Evolutionary conservation across 2,797 vertebrate species (phyloP).

Genomic region (Chelonia mydas): DNA sequence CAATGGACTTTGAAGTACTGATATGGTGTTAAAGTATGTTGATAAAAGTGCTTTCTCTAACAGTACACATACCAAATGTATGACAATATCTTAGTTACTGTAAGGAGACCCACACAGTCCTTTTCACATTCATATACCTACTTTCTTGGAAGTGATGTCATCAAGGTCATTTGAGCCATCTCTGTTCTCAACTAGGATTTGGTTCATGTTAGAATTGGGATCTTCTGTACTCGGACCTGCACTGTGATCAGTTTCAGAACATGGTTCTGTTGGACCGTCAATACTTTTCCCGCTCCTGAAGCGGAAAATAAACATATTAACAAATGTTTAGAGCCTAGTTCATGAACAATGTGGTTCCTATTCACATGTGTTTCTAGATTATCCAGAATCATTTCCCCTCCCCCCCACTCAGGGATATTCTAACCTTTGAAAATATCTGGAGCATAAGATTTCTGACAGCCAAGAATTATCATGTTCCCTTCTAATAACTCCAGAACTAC

Average conservation of each 20-base stretch:
- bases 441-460: neutral
- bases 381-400: neutral
- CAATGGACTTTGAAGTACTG: neutral
- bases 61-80: neutral
- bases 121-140: conserved; percentile 34
- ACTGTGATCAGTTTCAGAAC: neutral
- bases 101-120: neutral
- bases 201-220: neutral
- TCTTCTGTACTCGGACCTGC: neutral
- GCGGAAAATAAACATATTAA: neutral
- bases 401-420: neutral
- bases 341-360: accelerated
- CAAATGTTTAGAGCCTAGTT: neutral
- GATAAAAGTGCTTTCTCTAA: neutral
- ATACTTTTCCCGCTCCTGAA: conserved; percentile 18
- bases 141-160: conserved; percentile 72
- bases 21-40: neutral
- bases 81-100: neutral
- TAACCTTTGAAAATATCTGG: neutral
- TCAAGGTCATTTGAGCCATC: neutral
- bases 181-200: neutral
- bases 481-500: neutral
- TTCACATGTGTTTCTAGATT: neutral
- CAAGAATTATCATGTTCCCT: neutral
- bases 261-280: neutral